Conservation (phyloP, 2,888 invertebrate genomes). For the Drosophila mercatorum region DNA sequence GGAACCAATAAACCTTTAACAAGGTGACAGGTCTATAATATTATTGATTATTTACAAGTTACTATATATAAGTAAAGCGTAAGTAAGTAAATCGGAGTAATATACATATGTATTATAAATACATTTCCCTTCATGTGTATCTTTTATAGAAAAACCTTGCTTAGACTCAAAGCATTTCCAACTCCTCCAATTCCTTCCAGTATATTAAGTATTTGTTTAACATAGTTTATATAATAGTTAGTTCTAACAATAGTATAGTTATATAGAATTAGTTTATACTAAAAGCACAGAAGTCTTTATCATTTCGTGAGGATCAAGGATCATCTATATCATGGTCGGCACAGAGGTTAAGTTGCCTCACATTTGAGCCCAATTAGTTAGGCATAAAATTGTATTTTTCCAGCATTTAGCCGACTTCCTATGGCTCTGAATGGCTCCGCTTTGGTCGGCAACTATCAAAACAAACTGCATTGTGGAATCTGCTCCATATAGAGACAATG, state of each 20-base stretch:
- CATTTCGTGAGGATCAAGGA: neutral
- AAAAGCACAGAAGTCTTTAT: no score
- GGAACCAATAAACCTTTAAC: no score
- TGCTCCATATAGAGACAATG: slow-evolving; percentile 43
- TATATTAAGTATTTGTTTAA: neutral
- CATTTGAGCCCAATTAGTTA: slow-evolving; percentile 29
- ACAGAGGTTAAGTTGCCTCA: neutral
- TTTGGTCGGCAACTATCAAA: slow-evolving; percentile 63
- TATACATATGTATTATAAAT: no score
- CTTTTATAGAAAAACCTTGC: no score
- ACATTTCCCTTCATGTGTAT: no score
- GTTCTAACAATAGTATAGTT: no score
- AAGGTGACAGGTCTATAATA: no score
- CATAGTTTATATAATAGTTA: neutral
- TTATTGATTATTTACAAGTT: no score
- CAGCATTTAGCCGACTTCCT: slow-evolving; percentile 5
- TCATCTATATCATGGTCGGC: neutral
- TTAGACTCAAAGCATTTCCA: no score
- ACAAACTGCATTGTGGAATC: slow-evolving; percentile 27
- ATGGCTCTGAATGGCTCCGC: neutral
- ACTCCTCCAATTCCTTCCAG: neutral
- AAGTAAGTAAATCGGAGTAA: no score
- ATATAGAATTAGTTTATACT: neutral
- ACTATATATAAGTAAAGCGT: no score
- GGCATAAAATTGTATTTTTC: slow-evolving; percentile 1